Evolutionary conservation across 2,888 invertebrate genomes (phyloP), one percentile per base, ranked within the genome.

Genomic region (Agriotes lineatus): DNA sequence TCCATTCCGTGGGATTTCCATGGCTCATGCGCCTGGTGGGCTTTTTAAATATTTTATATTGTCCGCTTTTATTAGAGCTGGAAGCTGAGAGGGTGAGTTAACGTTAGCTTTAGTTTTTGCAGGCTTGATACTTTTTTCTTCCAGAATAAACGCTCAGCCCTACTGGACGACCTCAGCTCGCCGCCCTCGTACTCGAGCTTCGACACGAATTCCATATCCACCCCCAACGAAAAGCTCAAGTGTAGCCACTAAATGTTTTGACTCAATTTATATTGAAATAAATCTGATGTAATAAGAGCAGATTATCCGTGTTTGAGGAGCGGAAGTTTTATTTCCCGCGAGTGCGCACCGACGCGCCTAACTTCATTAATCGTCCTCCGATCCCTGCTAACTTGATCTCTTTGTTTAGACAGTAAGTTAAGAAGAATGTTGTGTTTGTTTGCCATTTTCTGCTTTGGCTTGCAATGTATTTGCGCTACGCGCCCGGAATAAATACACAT

Each of bases 21-120:
- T 92, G 92, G 91, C 84, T 94, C 9, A 92, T 94, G 88, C 86
- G 92, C 70, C 84, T 88, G 16, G 86, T 93, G 25, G 94, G 93
- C 0, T 82, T 91, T 19, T 78, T 90, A 10, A 94, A 93, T 82
- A 82, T 94, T 16, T 76, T 88, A 7, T 93, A 91, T 81, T 90
- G 90, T 70, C 92, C 93, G 0, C 79, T 93, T 35, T 83, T 93
- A 65, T 81, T 89, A 30, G 86, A 85, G 69, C 76, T 88, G 56
- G 83, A 84, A 66, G 33, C 42, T 0, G 20, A 42, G 35, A 64
- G 64, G 59, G 64, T 69, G 30, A 33, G 2, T 9, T 14, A 44
- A 16, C 5, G 19, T 44, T 19, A 45, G 19, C 10, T 3, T 19
- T n/a, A n/a, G n/a, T n/a, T n/a, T n/a, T n/a, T 48, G 6, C 4